Conservation (phyloP, 92 coral and sea anemone species). For the Heteractis magnifica region DNA sequence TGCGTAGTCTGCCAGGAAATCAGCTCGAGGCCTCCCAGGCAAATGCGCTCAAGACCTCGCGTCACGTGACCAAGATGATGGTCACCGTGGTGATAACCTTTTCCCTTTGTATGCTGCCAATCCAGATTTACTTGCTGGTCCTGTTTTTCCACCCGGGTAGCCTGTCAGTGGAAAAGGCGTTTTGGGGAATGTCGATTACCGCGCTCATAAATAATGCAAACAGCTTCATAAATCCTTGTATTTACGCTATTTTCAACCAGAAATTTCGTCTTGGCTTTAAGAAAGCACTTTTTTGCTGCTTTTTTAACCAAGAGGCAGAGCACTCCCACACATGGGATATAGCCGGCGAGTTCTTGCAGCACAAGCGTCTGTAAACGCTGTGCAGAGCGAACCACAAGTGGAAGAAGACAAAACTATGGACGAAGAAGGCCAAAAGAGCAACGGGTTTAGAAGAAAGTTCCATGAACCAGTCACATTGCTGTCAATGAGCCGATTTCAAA, state of each 20-base stretch:
- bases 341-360: neutral
- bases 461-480: neutral
- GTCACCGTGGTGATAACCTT: slow-evolving; percentile 30
- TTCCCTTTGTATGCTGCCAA: slow-evolving; percentile 38
- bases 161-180: slow-evolving; percentile 6
- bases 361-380: neutral
- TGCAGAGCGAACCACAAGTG: neutral
- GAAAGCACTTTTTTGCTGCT: neutral
- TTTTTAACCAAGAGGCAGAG: neutral
- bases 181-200: slow-evolving; percentile 22
- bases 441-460: neutral
- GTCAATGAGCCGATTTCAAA: neutral
- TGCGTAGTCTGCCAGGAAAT: slow-evolving; percentile 6
- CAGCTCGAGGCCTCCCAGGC: slow-evolving; percentile 9
- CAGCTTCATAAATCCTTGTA: slow-evolving; percentile 32
- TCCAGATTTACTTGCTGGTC: slow-evolving; percentile 29
- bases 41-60: slow-evolving; percentile 20
- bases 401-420: neutral
- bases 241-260: slow-evolving; percentile 25
- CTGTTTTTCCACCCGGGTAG: slow-evolving; percentile 5
- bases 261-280: slow-evolving; percentile 41
- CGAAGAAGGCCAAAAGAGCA: neutral
- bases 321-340: neutral
- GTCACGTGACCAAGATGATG: slow-evolving; percentile 30
- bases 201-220: slow-evolving; percentile 31